phyloP scores from a whole-genome alignment of 2,113 vertebrate species.

The Myxocyprinus asiaticus region DNA sequence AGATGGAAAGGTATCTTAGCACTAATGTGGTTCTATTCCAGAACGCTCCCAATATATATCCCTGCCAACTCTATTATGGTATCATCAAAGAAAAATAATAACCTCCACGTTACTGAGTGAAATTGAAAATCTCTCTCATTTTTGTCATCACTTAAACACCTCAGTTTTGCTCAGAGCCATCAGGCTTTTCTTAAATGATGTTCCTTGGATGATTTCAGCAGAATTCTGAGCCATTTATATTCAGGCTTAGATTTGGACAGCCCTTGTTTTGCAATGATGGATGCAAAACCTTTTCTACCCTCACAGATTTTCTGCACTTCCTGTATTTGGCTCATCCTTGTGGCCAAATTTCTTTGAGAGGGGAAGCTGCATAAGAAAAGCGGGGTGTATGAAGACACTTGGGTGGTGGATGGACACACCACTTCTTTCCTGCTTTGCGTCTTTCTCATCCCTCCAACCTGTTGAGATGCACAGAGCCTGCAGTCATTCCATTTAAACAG shows the following conservation, averaged over 20 bases:
- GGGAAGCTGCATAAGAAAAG: conserved; percentile 29
- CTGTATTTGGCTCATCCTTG: neutral
- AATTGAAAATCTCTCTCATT: conserved; percentile 59
- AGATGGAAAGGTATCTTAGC: conserved; percentile 54
- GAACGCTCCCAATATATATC: conserved; percentile 44
- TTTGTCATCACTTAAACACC: conserved; percentile 54
- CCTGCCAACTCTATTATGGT: conserved; percentile 55
- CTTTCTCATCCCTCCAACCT: conserved; percentile 48
- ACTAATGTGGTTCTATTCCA: conserved; percentile 51
- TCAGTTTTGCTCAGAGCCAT: conserved; percentile 44
- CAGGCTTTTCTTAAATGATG: conserved; percentile 44
- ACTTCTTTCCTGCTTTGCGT: conserved; percentile 42
- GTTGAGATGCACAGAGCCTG: conserved; percentile 55
- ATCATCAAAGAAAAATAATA: conserved; percentile 59
- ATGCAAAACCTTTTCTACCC: neutral
- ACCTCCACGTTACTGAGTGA: conserved; percentile 53
- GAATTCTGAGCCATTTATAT: conserved; percentile 38
- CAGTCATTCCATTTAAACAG: conserved; percentile 53
- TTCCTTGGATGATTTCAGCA: conserved; percentile 46
- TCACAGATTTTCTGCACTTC: neutral
- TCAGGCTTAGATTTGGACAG: conserved; percentile 15
- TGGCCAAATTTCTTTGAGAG: conserved; percentile 23
- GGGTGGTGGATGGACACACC: conserved; percentile 44
- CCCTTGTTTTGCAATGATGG: conserved; percentile 38
- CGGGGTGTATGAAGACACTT: conserved; percentile 41